Base-by-base conservation (phyloP, 2,888 invertebrate genomes). In the Caenorhabditis uteleia region DNA sequence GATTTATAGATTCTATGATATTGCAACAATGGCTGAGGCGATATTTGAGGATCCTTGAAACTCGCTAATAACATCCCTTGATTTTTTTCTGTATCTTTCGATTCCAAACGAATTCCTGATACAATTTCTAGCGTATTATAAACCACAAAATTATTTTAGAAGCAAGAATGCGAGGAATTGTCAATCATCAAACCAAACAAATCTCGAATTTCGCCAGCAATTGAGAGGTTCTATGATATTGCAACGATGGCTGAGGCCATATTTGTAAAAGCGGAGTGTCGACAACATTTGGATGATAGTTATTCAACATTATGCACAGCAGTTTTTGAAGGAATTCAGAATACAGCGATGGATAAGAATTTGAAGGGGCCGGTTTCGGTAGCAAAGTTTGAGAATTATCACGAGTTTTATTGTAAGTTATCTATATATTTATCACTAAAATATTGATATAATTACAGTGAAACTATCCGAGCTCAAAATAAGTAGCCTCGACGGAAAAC, bases 371-470 rank as follows among this genome's bases (percentile, higher is more conserved):
- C 95, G 5, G 88, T 90, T 46, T 91, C 92, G 86, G 93, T 95
- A 40, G 89, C 95, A 45, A 90, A 91, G 85, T 91, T 94, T 90
- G 91, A 97, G 87, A 98, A 97, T 86, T 95, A 91, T 85, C 95
- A 97, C 87, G 91, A 91, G 79, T 89, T 98, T 84, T 90, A 91
- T 84, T 83, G 86, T 86, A 77, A 83, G 85, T 39, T 5, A n/a
- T 49, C 10, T 27, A n/a, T n/a, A n/a, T n/a, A n/a, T n/a, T n/a
- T 14, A 42, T 36, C 16, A 31, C 20, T 10, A 3, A 26, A 36
- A 14, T 40, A 18, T 29, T 31, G 40, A 29, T 16, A 38, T 16
- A 3, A 1, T 70, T 78, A 43, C 59, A 82, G 82, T 68, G 31
- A 68, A 69, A 14, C 85, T 95, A 73, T 91, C 91, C 7, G 90